phyloP scores from a whole-genome alignment of 2,888 invertebrate species.

The Orthosia cruda region DNA sequence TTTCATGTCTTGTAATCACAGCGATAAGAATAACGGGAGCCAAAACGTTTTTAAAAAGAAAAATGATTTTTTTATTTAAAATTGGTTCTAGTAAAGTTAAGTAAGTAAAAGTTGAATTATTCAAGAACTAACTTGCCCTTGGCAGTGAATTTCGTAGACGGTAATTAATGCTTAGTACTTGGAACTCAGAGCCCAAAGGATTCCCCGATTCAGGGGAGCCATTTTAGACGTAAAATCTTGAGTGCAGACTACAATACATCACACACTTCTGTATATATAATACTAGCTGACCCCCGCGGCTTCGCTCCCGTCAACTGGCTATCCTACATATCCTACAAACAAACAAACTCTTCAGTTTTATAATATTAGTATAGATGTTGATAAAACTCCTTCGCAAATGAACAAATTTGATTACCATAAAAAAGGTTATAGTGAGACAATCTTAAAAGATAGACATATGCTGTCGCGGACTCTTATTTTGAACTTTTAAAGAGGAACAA shows the following conservation, averaged over 20 bases:
- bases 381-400: too few relatives aligned
- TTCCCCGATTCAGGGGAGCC: background rate
- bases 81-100: slow-evolving; percentile 4
- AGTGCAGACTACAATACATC: background rate
- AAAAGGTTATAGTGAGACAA: too few relatives aligned
- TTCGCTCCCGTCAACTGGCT: too few relatives aligned
- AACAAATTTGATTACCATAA: too few relatives aligned
- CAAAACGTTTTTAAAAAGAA: slow-evolving; percentile 5
- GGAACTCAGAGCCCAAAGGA: background rate
- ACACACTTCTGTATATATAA: background rate
- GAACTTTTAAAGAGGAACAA: too few relatives aligned
- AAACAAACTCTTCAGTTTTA: too few relatives aligned
- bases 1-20: slow-evolving; percentile 41
- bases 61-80: slow-evolving; percentile 23
- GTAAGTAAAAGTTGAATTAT: too few relatives aligned
- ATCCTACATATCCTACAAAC: too few relatives aligned
- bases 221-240: background rate
- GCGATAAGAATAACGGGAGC: slow-evolving; percentile 18
- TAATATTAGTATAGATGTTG: too few relatives aligned
- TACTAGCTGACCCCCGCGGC: too few relatives aligned
- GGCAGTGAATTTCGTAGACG: background rate
- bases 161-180: slow-evolving; percentile 15
- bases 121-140: slow-evolving; percentile 25
- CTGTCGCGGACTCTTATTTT: too few relatives aligned
- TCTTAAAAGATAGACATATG: too few relatives aligned